Base-by-base conservation (phyloP, 2,797 vertebrate genomes). In the Malurus splendens region DNA sequence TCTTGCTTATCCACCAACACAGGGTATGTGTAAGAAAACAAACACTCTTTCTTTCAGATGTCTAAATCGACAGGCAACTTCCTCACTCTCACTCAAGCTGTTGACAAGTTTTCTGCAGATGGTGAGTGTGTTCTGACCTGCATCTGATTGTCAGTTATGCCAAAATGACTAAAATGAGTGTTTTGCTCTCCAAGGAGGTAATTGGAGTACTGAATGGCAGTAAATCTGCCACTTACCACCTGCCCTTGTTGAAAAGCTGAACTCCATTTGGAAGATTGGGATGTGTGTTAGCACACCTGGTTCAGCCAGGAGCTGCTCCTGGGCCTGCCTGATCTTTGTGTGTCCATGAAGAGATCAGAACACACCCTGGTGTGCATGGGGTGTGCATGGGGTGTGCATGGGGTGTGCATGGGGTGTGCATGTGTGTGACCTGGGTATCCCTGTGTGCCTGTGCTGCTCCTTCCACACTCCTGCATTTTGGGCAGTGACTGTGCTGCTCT, bases 51-150 rank as follows among this genome's bases (percentile, higher is more conserved):
- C 27, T 94, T 94, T 94, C 95, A 99, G 99, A 99, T 99, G 99
- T 99, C 99, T 90, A 99, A 99, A 96, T 99, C 99, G 67, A 99
- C 99, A n/a, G 99, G 99, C 91, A 99, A 99, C 96, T 99, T 99
- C 94, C 98, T 99, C 72, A 99, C 98, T 61, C 96, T 99, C 86
- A 94, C 42, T 66, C 97, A 99, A 94, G 98, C 98, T 89, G 89
- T 99, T 85, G 96, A 97, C 74, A 99, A 99, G 96, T 99, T 99
- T 96, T 99, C 99, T 95, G 99, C 99, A 71, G 99, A 99, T 87
- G 99, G 99, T 99, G 95, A 96, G 94, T 93, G 18, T 12, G 13
- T 32, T 73, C 57, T 90, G 77, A 79, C 64, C 74, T 74, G 54
- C 57, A 18, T 51, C 61, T 70, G 47, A 27, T 36, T 86, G 76